These are phyloP conservation scores for Dendrophyllia cribrosa DNA, from an alignment of 64 coral and sea anemone species.

Conservation along the genomic window DNA sequence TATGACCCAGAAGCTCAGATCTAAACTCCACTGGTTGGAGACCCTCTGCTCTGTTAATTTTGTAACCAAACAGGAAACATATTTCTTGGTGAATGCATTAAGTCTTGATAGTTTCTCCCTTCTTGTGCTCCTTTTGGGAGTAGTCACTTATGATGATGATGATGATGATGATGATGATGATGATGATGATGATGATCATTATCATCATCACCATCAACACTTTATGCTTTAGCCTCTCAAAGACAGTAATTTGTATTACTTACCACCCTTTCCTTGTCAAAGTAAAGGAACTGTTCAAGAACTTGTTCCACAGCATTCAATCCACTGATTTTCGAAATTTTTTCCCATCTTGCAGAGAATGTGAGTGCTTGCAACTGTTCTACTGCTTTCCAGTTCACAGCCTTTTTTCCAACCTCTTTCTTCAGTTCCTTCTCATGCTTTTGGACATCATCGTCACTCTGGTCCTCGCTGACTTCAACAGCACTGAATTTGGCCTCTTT, in stretches of 20 bases:
- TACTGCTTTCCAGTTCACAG: conserved; percentile 19
- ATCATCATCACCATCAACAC: no score
- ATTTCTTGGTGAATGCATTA: no score
- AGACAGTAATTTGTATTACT: not conserved
- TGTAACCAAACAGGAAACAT: no score
- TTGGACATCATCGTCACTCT: not conserved
- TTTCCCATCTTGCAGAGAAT: not conserved
- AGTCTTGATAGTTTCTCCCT: no score
- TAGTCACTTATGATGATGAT: no score
- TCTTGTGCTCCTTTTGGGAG: no score
- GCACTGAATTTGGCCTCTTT: not conserved
- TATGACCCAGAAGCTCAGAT: no score
- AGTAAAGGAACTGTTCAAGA: not conserved
- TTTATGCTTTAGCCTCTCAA: no score
- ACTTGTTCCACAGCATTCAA: not conserved
- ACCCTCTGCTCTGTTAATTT: no score
- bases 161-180: no score
- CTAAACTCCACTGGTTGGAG: no score
- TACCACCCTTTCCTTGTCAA: conserved; percentile 5
- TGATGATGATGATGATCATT: no score
- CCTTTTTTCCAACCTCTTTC: conserved; percentile 7
- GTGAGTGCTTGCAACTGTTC: conserved; percentile 11
- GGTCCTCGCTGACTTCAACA: not conserved
- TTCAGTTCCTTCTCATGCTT: conserved; percentile 18
- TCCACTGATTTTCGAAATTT: conserved; percentile 16